Evolutionary conservation across 2,113 vertebrate genomes (phyloP).

Genomic region (Dicerorhinus sumatrensis): DNA sequence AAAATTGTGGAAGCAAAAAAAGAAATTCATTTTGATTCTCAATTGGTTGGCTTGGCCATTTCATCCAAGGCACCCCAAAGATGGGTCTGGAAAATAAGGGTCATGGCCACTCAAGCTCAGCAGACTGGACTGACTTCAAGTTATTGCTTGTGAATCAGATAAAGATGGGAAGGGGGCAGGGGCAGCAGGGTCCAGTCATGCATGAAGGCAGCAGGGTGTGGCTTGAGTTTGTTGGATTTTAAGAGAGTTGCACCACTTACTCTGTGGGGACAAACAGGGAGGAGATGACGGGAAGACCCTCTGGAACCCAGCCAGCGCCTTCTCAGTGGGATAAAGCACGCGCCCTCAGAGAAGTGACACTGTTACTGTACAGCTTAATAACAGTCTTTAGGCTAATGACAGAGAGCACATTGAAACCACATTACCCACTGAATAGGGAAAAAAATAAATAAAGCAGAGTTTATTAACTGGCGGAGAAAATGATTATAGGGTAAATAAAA

Average conservation of each 20-base stretch:
- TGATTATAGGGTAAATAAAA: slow-evolving; percentile 48
- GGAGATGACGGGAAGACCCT: background rate
- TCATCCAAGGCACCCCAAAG: background rate
- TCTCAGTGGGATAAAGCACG: background rate
- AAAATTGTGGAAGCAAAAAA: background rate
- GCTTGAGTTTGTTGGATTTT: background rate
- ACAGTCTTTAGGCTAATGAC: slow-evolving; percentile 8
- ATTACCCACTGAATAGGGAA: background rate
- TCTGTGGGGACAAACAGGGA: background rate
- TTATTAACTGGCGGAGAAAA: slow-evolving; percentile 51
- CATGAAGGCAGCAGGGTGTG: background rate
- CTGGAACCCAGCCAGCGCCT: background rate
- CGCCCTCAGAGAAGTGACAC: background rate
- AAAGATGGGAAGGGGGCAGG: background rate
- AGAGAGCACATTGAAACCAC: background rate
- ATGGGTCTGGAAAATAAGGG: background rate
- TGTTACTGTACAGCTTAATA: background rate
- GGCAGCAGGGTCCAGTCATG: background rate
- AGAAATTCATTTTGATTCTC: background rate
- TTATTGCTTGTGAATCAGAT: background rate
- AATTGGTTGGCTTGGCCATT: accelerated
- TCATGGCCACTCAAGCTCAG: background rate
- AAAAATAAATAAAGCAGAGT: background rate
- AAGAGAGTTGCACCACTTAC: background rate
- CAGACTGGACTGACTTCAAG: background rate